Base-by-base conservation (phyloP, 2,113 vertebrate genomes). In the Oxyura jamaicensis region DNA sequence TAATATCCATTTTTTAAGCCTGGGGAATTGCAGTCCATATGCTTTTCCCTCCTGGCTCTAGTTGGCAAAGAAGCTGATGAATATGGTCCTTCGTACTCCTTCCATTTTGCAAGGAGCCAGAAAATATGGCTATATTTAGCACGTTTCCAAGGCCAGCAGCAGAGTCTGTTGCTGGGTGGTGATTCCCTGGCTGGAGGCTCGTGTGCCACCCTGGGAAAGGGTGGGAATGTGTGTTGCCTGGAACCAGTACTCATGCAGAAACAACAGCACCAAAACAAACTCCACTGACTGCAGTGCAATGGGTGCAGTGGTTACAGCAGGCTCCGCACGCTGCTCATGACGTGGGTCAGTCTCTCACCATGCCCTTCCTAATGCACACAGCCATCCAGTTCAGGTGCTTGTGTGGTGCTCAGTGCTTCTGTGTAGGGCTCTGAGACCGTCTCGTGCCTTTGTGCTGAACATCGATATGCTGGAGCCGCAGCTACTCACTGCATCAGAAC, bases 91-190 rank as follows among this genome's bases (percentile, higher is more conserved):
- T 93, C 60, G 44, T 53, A 56, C 39, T 91, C 56, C 91, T 83
- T 96, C 83, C 60, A 88, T 91, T 95, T 92, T 88, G 60, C 0
- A 0, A 82, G 66, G 60, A 94, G 93, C 88, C 71, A 88, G 90
- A 91, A 91, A 83, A 77, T n/a, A 33, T 16, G 8, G 76, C 83
- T 96, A 96, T 91, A 91, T 93, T 94, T 96, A 95, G 93, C 72
- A 1, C 46, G 82, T 91, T 95, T 66, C 93, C 83, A 96, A 85
- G 91, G 79, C 88, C 91, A 88, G 79, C 85, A 90, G 88, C 68
- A 90, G 82, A 74, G 72, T 71, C 75, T 96, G 90, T 83, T 95
- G 87, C 72, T 83, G 90, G 85, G 82, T 83, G 75, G 87, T 90
- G 90, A 94, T 93, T 93, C 93, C 90, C 90, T 90, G 91, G 68